Base-by-base conservation (phyloP, 2,797 vertebrate genomes). In the Rallus crepitans region DNA sequence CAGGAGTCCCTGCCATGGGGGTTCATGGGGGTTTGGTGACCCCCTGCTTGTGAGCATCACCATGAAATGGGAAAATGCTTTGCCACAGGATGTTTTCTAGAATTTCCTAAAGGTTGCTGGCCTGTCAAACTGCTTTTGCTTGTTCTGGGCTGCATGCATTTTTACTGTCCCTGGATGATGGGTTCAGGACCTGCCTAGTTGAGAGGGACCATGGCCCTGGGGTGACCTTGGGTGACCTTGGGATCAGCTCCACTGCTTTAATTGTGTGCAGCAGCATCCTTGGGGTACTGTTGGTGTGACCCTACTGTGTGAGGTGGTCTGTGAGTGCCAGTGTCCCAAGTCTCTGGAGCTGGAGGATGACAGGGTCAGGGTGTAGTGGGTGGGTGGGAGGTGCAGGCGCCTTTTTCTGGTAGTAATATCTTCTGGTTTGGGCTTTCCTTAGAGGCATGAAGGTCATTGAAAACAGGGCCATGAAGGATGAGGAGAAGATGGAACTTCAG, bases 361-460 rank as follows among this genome's bases (percentile, higher is more conserved):
- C 45, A 47, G 45, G 45, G 20, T 47, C 45, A 47, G 45, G 39
- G 5, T 7, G 37, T 14, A 37, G 15, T 11, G 19, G n/a, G 33
- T 9, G 33, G 27, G 15, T 23, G 55, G 25, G 56, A 79, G 45
- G 21, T 48, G 2, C 8, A 70, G 56, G 33, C 70, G n/a, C 37
- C 42, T 70, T 45, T 5, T 61, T 6, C 35, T 35, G 3, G 68
- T n/a, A 52, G 3, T 93, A 93, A 95, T 5, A 4, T 81, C 30
- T 76, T 53, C 42, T 90, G 60, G 19, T 42, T 69, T 88, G 88
- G 30, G 7, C 12, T 92, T 81, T 84, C 45, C 73, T 89, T 98
- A 99, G 99, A 98, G 99, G 99, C 82, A 99, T 99, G 99, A 99
- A 99, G 98, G 99, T 99, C 96, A 99, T 99, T 9, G 99, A 99